Base-by-base conservation (phyloP, 2,888 invertebrate genomes). In the Cetonia aurata region DNA sequence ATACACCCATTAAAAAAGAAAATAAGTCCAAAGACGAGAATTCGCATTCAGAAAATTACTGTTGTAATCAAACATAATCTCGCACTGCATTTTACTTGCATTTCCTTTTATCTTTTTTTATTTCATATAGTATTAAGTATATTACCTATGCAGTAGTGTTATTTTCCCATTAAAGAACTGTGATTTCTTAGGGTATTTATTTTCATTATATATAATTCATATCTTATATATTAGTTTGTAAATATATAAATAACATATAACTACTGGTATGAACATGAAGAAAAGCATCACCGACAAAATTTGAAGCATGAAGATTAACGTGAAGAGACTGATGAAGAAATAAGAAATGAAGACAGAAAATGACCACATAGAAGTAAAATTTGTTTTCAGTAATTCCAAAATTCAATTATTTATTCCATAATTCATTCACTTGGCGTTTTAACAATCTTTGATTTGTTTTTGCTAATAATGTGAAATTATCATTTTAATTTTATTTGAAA, bases 151-250 rank as follows among this genome's bases (percentile, higher is more conserved):
- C 53, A 66, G 13, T 44, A 59, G n/a, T 59, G 41, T 37, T 37
- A 17, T 50, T 46, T 42, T 56, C 52, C 37, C 41, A 50, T 50
- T 44, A 8, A 60, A 60, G 42, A 60, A 44, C 69, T 69, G 60
- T 60, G 60, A 69, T 60, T 69, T 60, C 17, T 48, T 17, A 19
- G n/a, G 44, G 13, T 44, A 57, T 48, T 42, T 15, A 9, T 69
- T n/a, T 69, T 59, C 25, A 13, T n/a, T 13, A 44, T 48, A n/a
- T n/a, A 48, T 48, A 48, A 48, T 48, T n/a, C 17, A n/a, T 48
- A 48, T 48, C 15, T 46, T 46, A 8, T 31, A 9, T 31, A 46
- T 17, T 33, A 60, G n/a, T 13, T 33, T 25, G 25, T 25, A 25
- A 3, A 25, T 25, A 4, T 25, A n/a, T n/a, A n/a, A n/a, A n/a